phyloP scores from a whole-genome alignment of 2,113 vertebrate genomes.

The Connochaetes taurinus region DNA sequence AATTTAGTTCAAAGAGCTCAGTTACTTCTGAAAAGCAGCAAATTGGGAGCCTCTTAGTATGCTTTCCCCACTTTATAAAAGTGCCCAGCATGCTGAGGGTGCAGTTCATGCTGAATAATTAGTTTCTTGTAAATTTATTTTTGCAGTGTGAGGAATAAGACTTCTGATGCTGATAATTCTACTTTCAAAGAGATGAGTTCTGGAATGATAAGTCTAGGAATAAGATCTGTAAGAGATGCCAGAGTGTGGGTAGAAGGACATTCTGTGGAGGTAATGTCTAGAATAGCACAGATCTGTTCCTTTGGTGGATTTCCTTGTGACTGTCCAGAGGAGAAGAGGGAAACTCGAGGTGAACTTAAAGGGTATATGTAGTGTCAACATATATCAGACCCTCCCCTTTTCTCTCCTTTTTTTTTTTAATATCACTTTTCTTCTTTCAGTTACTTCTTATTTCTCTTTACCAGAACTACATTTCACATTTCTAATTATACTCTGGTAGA shows the following conservation, averaged over 20 bases:
- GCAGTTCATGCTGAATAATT: neutral
- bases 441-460: neutral
- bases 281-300: neutral
- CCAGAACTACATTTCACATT: neutral
- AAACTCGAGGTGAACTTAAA: neutral
- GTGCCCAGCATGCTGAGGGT: neutral
- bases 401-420: neutral
- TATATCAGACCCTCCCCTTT: neutral
- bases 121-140: conserved; percentile 4
- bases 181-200: neutral
- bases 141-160: neutral
- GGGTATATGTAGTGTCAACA: neutral
- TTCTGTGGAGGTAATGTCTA: neutral
- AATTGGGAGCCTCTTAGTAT: neutral
- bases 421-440: neutral
- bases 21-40: neutral
- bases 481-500: neutral
- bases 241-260: neutral
- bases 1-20: neutral
- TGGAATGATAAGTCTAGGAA: neutral
- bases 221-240: neutral
- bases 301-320: neutral
- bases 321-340: neutral
- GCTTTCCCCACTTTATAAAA: neutral
- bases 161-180: neutral